Percentiles rank a stretch among this genome's conserved stretches.
Conservation (phyloP, 2,797 vertebrate species). For the Oryzias sinensis region DNA sequence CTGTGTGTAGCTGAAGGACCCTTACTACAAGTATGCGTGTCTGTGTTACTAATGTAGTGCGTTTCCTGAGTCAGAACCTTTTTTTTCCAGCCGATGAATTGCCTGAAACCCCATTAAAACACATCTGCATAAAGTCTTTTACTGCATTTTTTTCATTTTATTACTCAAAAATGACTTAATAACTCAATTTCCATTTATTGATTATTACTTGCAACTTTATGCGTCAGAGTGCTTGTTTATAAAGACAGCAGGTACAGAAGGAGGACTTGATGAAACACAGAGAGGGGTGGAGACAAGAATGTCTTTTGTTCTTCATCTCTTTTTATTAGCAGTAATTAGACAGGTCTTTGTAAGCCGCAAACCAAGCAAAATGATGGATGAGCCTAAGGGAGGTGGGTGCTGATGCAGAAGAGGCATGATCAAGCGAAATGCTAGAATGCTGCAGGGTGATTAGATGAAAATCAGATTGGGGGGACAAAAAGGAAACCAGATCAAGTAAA, state of each 20-base stretch:
- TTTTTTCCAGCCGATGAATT: too few relatives aligned
- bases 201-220: background rate
- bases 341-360: slow-evolving; percentile 64
- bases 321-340: slow-evolving; percentile 63
- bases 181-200: too few relatives aligned
- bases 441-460: slow-evolving; percentile 40
- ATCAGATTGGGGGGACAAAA: slow-evolving; percentile 38
- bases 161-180: too few relatives aligned
- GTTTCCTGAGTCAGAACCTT: too few relatives aligned
- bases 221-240: slow-evolving; percentile 8
- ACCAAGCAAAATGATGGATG: slow-evolving; percentile 57
- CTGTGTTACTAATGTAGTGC: slow-evolving; percentile 1
- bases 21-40: slow-evolving; percentile 13
- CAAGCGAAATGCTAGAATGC: slow-evolving; percentile 52
- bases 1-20: slow-evolving; percentile 28
- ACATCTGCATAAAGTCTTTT: too few relatives aligned
- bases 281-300: slow-evolving; percentile 24
- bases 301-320: slow-evolving; percentile 37
- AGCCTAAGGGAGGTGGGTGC: slow-evolving; percentile 25
- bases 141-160: too few relatives aligned
- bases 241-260: slow-evolving; percentile 4
- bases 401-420: slow-evolving; percentile 36
- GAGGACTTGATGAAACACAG: slow-evolving; percentile 18
- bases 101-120: too few relatives aligned
- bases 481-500: slow-evolving; percentile 40